phyloP scores from a whole-genome alignment of 1,140 invertebrate species.

The Pseudomyrmex concolor region DNA sequence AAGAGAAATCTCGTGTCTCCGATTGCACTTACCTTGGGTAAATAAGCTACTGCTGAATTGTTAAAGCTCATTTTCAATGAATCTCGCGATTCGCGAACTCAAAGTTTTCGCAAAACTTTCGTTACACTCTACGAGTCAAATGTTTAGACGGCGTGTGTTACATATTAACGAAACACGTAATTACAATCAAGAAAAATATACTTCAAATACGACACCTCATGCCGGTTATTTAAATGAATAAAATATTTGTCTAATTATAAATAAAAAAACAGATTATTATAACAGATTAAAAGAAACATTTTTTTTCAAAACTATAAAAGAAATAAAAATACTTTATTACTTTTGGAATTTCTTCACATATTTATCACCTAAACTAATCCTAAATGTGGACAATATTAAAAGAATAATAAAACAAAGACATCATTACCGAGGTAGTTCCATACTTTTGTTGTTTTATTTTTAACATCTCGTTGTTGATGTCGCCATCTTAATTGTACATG shows the following conservation, averaged over 20 bases:
- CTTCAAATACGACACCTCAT: too few species aligned
- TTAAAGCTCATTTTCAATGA: slow-evolving; percentile 62
- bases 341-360: too few species aligned
- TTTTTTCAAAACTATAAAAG: too few species aligned
- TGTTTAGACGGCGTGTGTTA: slow-evolving; percentile 37
- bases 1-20: slow-evolving; percentile 50
- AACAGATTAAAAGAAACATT: too few species aligned
- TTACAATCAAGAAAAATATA: too few species aligned
- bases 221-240: too few species aligned
- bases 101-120: slow-evolving; percentile 44
- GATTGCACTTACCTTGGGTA: slow-evolving; percentile 52
- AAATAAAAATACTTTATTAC: too few species aligned
- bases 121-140: slow-evolving; percentile 38
- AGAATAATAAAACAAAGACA: slow-evolving; percentile 37
- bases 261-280: too few species aligned
- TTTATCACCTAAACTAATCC: too few species aligned
- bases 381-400: neutral
- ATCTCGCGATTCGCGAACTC: slow-evolving; percentile 46
- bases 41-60: slow-evolving; percentile 61
- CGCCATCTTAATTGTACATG: slow-evolving; percentile 65
- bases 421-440: slow-evolving; percentile 66
- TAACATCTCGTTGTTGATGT: slow-evolving; percentile 64
- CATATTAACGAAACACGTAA: neutral
- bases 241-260: too few species aligned
- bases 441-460: slow-evolving; percentile 72